Evolutionary conservation across 2,113 vertebrate genomes (phyloP).

Genomic region (Hypocryptadius cinnamomeus): DNA sequence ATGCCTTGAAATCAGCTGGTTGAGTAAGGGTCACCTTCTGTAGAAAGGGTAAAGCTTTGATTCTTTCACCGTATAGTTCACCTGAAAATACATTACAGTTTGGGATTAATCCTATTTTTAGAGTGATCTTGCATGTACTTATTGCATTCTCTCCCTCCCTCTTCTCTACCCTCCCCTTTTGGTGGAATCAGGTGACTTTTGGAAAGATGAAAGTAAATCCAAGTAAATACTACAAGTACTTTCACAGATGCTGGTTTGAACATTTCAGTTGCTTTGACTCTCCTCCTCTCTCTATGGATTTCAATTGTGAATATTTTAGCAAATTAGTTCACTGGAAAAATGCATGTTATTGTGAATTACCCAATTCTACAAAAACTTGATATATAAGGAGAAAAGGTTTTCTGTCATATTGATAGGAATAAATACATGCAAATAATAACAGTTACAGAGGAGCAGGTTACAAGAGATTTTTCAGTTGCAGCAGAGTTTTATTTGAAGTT

Average conservation of each 20-base stretch:
- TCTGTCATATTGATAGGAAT: not conserved
- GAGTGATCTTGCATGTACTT: not conserved
- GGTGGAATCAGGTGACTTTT: not conserved
- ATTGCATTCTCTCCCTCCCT: not conserved
- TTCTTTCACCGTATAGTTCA: not conserved
- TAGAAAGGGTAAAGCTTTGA: not conserved
- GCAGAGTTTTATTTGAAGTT: conserved; percentile 50
- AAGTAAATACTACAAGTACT: not conserved
- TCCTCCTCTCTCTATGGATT: not conserved
- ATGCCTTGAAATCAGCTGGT: not conserved
- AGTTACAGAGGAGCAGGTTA: no score
- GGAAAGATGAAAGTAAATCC: not conserved
- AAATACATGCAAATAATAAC: not conserved
- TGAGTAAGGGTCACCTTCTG: not conserved
- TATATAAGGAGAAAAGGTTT: not conserved
- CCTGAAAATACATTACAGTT: not conserved
- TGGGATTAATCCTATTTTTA: not conserved
- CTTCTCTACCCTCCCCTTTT: not conserved
- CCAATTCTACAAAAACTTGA: not conserved
- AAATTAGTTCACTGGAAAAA: not conserved
- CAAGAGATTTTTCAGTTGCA: no score
- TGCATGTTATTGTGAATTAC: not conserved
- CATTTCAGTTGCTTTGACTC: not conserved
- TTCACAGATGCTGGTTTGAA: not conserved
- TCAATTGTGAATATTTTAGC: not conserved